phyloP scores from a whole-genome alignment of 2,888 invertebrate species.

The Luperina testacea region DNA sequence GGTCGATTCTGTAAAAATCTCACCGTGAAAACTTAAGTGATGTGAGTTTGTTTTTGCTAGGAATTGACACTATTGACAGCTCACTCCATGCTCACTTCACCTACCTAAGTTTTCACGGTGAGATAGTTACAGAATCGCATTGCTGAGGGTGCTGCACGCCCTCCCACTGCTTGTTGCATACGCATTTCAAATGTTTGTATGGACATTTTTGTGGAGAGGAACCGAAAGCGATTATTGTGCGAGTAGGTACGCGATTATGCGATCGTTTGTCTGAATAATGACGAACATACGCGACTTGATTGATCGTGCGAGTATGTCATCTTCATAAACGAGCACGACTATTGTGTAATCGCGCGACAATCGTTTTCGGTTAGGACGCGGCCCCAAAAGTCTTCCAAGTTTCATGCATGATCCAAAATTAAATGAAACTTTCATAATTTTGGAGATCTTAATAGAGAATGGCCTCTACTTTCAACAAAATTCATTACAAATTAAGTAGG shows the following conservation, averaged over 20 bases:
- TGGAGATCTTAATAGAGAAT: neutral
- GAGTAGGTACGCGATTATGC: neutral
- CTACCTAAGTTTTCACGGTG: no score
- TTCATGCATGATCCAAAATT: neutral
- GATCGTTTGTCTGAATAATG: neutral
- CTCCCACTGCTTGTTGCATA: no score
- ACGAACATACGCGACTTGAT: neutral
- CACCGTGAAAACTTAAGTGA: no score
- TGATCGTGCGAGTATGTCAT: neutral
- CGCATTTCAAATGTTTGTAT: neutral
- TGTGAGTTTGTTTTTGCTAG: no score
- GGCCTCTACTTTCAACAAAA: constrained; percentile 5
- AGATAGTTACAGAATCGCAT: no score
- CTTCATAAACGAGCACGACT: neutral
- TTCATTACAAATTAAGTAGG: neutral
- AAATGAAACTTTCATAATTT: neutral
- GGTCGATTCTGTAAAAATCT: no score
- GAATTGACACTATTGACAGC: no score
- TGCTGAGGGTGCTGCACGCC: neutral
- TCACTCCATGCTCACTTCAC: no score
- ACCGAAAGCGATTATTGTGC: neutral
- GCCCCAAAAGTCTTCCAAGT: neutral
- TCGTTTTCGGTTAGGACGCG: neutral
- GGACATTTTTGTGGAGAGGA: neutral
- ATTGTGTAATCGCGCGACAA: neutral